These are phyloP conservation scores for Drosophila ironensis DNA, from an alignment of 1,140 invertebrate genomes.

Conservation along the genomic window DNA sequence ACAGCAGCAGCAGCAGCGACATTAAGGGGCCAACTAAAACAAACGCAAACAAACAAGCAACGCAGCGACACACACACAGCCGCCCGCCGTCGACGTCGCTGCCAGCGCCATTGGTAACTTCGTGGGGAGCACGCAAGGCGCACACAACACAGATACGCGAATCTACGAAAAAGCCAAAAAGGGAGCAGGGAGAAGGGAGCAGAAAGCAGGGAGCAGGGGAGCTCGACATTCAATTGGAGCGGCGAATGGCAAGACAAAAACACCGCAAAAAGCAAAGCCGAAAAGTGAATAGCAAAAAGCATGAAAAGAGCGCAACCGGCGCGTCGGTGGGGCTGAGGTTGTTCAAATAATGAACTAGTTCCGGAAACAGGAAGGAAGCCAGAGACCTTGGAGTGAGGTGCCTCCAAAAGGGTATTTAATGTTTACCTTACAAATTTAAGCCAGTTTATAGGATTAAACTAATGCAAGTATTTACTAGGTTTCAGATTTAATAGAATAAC, in stretches of 20 bases:
- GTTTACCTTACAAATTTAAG: too few species aligned
- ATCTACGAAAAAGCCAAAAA: slow-evolving; percentile 52
- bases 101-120: slow-evolving; percentile 29
- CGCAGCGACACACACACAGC: too few species aligned
- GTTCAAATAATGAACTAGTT: background rate
- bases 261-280: slow-evolving; percentile 50
- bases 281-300: slow-evolving; percentile 22
- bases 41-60: slow-evolving; percentile 70
- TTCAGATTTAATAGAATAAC: too few species aligned
- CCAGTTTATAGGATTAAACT: too few species aligned
- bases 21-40: slow-evolving; percentile 56
- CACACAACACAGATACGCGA: background rate
- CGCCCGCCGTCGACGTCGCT: slow-evolving; percentile 13
- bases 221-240: slow-evolving; percentile 55
- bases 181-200: background rate
- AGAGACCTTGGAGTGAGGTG: too few species aligned
- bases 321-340: background rate
- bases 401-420: background rate
- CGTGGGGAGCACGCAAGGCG: slow-evolving; percentile 46
- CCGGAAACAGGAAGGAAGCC: slow-evolving; percentile 48
- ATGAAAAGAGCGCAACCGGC: background rate
- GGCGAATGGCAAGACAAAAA: slow-evolving; percentile 64
- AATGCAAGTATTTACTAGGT: too few species aligned
- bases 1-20: background rate
- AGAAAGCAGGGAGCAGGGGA: slow-evolving; percentile 14